Evolutionary conservation across 2,888 invertebrate genomes (phyloP), one percentile per base, ranked within the genome.

Genomic region (Brachyptera putata): DNA sequence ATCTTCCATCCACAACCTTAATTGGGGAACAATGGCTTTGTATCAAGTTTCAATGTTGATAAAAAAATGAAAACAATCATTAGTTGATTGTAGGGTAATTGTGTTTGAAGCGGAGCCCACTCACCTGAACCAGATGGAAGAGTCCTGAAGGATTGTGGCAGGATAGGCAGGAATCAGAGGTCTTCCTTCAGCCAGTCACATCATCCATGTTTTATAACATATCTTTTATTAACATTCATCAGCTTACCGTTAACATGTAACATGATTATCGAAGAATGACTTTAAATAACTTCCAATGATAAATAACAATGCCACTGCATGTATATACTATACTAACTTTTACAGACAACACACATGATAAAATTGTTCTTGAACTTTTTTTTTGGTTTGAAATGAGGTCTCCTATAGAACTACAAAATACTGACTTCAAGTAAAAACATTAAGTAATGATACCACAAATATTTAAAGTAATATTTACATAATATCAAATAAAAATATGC

Each of bases 191-290:
- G n/a, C n/a, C n/a, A n/a, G n/a, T n/a, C n/a, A n/a, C n/a, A n/a
- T n/a, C n/a, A n/a, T n/a, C n/a, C n/a, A n/a, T n/a, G n/a, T n/a
- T 53, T 53, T 22, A 53, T 53, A 53, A 53, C 53, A 53, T 53
- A 53, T 53, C 53, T 53, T 43, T 53, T 53, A 53, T 53, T 53
- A 34, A 53, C 53, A 34, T 53, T 53, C 36, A 53, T 53, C 53
- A 34, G 53, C 53, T n/a, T 34, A 36, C 36, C 21, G n/a, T 34
- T 18, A 21, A 22, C 34, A 53, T 53, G 36, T 53, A 53, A 53
- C 53, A 53, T 53, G 53, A 34, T 30, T 53, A 53, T 46, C 53
- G 53, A 34, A 34, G 53, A 53, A 34, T 53, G 53, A 53, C 36
- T 36, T 53, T 53, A 53, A 53, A 53, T 53, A 53, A 53, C 53